Conservation (phyloP, 2,113 vertebrate genomes). For the Halichoerus grypus region DNA sequence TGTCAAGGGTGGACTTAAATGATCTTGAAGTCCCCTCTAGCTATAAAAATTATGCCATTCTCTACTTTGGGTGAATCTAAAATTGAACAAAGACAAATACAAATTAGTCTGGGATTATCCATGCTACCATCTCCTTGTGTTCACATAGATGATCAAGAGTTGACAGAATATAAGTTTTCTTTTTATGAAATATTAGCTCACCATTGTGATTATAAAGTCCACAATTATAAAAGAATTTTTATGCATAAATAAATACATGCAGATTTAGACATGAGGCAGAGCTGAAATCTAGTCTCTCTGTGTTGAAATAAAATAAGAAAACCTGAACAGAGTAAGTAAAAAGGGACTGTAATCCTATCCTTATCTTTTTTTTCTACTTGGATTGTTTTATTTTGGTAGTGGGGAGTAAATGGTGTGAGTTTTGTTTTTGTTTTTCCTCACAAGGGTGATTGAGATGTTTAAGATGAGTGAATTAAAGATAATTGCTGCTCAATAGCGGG, state of each 20-base stretch:
- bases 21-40: conserved; percentile 49
- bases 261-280: conserved; percentile 45
- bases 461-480: conserved; percentile 59
- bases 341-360: conserved; percentile 33
- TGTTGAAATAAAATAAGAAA: conserved; percentile 56
- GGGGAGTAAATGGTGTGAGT: conserved; percentile 24
- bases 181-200: conserved; percentile 53
- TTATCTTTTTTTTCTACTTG: conserved; percentile 46
- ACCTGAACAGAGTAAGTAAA: conserved; percentile 30
- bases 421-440: conserved; percentile 50
- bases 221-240: conserved; percentile 53
- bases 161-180: conserved; percentile 51
- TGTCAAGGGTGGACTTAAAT: conserved; percentile 63
- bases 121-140: conserved; percentile 38
- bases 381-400: conserved; percentile 60
- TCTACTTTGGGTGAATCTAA: conserved; percentile 52
- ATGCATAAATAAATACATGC: conserved; percentile 42
- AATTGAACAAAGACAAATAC: conserved; percentile 64
- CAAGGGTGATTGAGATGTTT: conserved; percentile 59
- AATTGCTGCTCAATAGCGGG: conserved; percentile 62
- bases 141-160: conserved; percentile 30
- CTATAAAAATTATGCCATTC: conserved; percentile 61
- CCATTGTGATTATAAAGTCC: conserved; percentile 46
- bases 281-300: background rate
- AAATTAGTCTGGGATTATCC: conserved; percentile 56